Evolutionary conservation across 1,140 invertebrate species (phyloP).

Genomic region (Hylaeus anthracinus): DNA sequence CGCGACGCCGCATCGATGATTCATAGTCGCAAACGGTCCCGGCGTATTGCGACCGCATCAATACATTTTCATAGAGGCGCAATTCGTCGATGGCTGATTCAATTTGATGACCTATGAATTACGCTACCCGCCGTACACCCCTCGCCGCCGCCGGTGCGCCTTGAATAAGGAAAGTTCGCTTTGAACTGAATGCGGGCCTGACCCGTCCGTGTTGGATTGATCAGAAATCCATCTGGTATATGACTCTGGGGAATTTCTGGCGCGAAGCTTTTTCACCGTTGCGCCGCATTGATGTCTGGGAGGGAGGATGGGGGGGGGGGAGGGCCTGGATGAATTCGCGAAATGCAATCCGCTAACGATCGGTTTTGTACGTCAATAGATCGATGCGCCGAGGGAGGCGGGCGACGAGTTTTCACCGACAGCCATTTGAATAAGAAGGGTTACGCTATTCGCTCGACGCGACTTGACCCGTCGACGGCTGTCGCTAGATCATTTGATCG

Average conservation of each 20-base stretch:
- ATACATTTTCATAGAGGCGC: not conserved
- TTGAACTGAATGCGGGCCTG: not conserved
- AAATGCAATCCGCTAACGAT: conserved; percentile 54
- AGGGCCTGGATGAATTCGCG: conserved; percentile 3
- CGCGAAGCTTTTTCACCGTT: conserved; percentile 21
- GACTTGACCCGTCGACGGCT: conserved; percentile 46
- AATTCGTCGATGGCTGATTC: conserved; percentile 16
- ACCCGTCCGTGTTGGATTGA: conserved; percentile 38
- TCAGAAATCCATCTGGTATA: conserved; percentile 45
- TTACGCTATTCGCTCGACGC: conserved; percentile 59
- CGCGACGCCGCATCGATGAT: not conserved
- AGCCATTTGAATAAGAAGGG: conserved; percentile 59
- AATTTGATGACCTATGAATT: conserved; percentile 31
- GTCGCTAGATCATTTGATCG: conserved; percentile 40
- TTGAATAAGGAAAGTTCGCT: conserved; percentile 31
- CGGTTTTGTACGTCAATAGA: conserved; percentile 12
- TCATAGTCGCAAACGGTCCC: not conserved
- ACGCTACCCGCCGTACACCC: not conserved
- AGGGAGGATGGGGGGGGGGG: too few species aligned
- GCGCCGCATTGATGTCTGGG: not conserved
- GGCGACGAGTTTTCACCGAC: conserved; percentile 15
- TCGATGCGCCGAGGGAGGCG: conserved; percentile 28
- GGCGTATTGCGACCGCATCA: not conserved
- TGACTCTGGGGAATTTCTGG: conserved; percentile 33
- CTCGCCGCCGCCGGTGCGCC: not conserved